These are phyloP conservation scores for Zosterops hypoxanthus DNA, from an alignment of 2,113 vertebrate species.

Conservation along the genomic window DNA sequence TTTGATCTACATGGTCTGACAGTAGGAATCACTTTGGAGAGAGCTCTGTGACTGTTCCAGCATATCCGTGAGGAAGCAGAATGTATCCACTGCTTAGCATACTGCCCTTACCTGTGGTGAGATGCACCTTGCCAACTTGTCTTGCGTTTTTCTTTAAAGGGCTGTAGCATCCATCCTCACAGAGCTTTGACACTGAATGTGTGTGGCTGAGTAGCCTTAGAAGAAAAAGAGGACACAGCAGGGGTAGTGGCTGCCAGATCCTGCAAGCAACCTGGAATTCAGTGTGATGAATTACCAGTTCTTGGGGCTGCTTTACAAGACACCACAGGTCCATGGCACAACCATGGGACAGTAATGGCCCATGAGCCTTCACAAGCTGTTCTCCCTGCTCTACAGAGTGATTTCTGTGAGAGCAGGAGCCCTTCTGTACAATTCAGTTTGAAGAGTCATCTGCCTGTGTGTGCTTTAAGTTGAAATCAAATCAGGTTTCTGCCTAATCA, in stretches of 20 bases:
- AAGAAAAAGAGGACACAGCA: background rate
- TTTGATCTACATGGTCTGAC: background rate
- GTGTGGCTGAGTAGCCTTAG: background rate
- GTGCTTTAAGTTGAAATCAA: background rate
- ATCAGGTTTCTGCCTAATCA: background rate
- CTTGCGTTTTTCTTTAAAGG: background rate
- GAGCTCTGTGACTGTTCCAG: background rate
- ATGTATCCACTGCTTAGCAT: background rate
- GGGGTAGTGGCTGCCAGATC: background rate
- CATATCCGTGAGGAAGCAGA: background rate
- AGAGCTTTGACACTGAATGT: background rate
- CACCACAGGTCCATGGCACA: background rate
- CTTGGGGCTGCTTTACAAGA: background rate
- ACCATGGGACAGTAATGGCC: background rate
- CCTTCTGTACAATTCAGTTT: background rate
- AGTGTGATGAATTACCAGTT: too few relatives aligned
- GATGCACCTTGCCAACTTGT: background rate
- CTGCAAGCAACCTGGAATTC: background rate
- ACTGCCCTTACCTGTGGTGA: background rate
- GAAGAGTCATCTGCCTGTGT: background rate
- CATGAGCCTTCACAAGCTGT: background rate
- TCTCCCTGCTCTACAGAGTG: background rate
- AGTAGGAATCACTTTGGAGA: background rate
- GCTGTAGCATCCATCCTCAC: rapidly evolving
- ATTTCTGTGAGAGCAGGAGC: background rate